Evolutionary conservation across 2,888 invertebrate species (phyloP).

Genomic region (Atherix ibis): DNA sequence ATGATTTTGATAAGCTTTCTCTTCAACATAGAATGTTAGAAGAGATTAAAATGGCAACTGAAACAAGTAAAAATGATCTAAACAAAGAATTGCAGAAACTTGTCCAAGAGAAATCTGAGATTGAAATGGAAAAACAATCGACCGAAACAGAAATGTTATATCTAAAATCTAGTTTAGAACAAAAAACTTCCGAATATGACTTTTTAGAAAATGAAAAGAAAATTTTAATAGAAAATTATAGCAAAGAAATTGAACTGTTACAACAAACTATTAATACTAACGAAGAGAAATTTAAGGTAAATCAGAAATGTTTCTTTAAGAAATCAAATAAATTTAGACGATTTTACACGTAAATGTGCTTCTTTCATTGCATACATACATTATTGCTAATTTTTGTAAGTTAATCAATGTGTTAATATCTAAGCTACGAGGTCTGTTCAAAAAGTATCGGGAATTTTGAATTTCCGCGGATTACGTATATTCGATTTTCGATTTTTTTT

Average conservation of each 20-base stretch:
- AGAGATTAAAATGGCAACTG: constrained; percentile 21
- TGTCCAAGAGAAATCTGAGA: constrained; percentile 11
- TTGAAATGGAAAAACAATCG: constrained; percentile 6
- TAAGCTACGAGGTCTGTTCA: too few relatives aligned
- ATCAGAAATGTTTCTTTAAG: too few relatives aligned
- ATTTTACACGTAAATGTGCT: too few relatives aligned
- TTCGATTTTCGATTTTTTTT: too few relatives aligned
- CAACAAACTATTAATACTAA: constrained; percentile 24
- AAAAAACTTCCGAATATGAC: constrained; percentile 14
- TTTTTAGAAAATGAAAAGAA: constrained; percentile 22
- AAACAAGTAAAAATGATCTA: too few relatives aligned
- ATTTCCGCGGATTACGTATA: too few relatives aligned
- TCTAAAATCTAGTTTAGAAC: constrained; percentile 22
- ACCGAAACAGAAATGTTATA: constrained; percentile 23
- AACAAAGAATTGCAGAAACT: constrained; percentile 28
- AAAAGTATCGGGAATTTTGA: too few relatives aligned
- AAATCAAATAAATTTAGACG: too few relatives aligned
- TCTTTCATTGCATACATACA: too few relatives aligned
- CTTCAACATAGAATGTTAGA: constrained; percentile 12
- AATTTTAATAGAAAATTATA: constrained; percentile 19
- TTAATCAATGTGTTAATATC: too few relatives aligned
- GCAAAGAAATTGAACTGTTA: constrained; percentile 23
- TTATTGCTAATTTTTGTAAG: too few relatives aligned
- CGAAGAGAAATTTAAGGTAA: constrained; percentile 23
- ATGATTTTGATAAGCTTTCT: constrained; percentile 17